Base-by-base conservation (phyloP, 1,140 invertebrate species). In the Pristionchus pacificus region DNA sequence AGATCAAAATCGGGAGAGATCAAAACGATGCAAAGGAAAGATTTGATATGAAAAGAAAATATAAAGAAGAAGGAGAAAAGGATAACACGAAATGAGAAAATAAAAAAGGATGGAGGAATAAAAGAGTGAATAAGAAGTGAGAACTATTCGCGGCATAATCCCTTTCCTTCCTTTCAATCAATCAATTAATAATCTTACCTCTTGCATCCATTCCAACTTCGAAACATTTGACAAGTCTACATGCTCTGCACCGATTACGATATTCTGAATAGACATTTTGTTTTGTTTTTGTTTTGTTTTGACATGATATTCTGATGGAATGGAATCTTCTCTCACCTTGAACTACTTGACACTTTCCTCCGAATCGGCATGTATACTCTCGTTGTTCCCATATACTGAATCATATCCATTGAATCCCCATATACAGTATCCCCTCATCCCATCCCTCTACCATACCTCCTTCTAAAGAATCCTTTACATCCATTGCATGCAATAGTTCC, bases 191-290 rank as follows among this genome's bases (percentile, higher is more conserved):
- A 10, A 6, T 49, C 38, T 49, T 49, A 49, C 29, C 55, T 64
- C 74, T 49, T 10, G 74, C 74, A 85, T 97, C 97, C 95, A 98
- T 98, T 75, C 92, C 91, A 55, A 93, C 93, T 85, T 95, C 92
- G 84, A 97, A 93, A 85, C 95, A 98, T 87, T 97, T 97, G 79
- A 91, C 91, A 27, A 98, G 89, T 61, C 95, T 88, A 85, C 95
- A 98, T 76, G 95, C 94, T 67, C 95, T 88, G 85, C 95, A 98
- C 87, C 97, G 94, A 87, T 98, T 98, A 49, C 94, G 88, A 84
- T 96, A 75, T 58, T 75, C 74, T 67, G 33, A 33, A 67, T n/a
- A n/a, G n/a, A n/a, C n/a, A n/a, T n/a, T n/a, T n/a, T n/a, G n/a
- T n/a, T n/a, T n/a, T n/a, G 55, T 24, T 3, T 19, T 38, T 15